Base-by-base conservation (phyloP, 2,888 invertebrate genomes). In the Epinotia ramella region DNA sequence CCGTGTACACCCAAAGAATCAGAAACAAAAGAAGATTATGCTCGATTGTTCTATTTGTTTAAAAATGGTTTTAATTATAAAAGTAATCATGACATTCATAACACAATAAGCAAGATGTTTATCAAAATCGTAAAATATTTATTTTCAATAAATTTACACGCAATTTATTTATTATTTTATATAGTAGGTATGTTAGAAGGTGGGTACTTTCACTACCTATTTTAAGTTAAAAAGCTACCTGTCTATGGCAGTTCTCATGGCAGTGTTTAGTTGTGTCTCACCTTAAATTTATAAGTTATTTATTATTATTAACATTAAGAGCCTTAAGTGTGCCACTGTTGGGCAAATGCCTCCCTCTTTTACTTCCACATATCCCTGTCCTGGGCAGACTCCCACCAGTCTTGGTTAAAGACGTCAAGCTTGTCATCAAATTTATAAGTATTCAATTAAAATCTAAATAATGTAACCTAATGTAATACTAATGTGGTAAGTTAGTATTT, bases 221-320 rank as follows among this genome's bases (percentile, higher is more conserved):
- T 63, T 59, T 60, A 64, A 12, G 33, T 63, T 24, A 67, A 71
- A 71, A 44, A 79, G 77, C 77, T 77, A 77, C 77, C 56, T 71
- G 72, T n/a, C 53, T 65, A 79, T 80, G 81, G 79, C 80, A 82
- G 81, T 78, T 78, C 60, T 73, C 65, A 77, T 78, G 80, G 81
- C 80, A 82, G 80, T 81, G 78, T 73, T 72, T 62, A 28, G 65
- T 76, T 66, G 24, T 28, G 56, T 62, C 57, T 73, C 16, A 69
- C 18, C 70, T 46, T 59, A 53, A 60, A 40, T 70, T 40, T 33
- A 53, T 18, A 49, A 33, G 24, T 28, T 28, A 28, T 3, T 28
- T 28, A 28, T 28, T 28, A 28, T 28, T 28, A 28, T 28, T 28
- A 28, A 2, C 3, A 3, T 28, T 28, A 28, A 28, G 3, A 28